A percentile compares a stretch with the other conserved stretches of the same genome.
phyloP scores from a whole-genome alignment of 2,888 invertebrate species.

The Coleophora flavipennella region DNA sequence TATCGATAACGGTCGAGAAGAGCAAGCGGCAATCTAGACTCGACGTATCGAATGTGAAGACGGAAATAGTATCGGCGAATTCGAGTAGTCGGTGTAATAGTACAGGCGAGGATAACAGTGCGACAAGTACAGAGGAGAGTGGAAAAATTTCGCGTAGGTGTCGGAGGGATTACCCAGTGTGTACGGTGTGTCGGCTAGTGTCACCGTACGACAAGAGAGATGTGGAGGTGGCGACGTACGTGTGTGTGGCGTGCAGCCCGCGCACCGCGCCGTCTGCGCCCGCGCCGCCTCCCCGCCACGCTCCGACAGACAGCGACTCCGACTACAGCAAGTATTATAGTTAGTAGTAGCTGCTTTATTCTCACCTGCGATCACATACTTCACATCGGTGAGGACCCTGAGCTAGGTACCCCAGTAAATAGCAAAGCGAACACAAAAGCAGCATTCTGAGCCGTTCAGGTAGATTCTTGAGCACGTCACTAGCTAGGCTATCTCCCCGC shows the following conservation, averaged over 20 bases:
- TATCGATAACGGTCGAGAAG: constrained; percentile 74
- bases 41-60: constrained; percentile 19
- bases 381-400: neutral
- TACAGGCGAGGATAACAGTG: constrained; percentile 34
- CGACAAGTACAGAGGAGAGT: constrained; percentile 36
- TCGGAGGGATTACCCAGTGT: constrained; percentile 33
- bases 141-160: constrained; percentile 16
- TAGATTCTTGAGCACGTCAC: constrained; percentile 7
- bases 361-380: constrained; percentile 32
- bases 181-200: constrained; percentile 37
- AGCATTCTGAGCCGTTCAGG: neutral
- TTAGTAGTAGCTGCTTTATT: constrained; percentile 66
- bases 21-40: constrained; percentile 31
- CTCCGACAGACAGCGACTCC: constrained; percentile 51
- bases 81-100: constrained; percentile 35
- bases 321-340: constrained; percentile 73
- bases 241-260: constrained; percentile 11
- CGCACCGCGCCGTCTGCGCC: constrained; percentile 18
- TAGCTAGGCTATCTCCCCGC: constrained; percentile 1
- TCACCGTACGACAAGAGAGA: constrained; percentile 28
- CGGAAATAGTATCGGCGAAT: constrained; percentile 23
- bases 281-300: constrained; percentile 16
- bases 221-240: constrained; percentile 21
- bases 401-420: no score
- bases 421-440: neutral